Conservation (phyloP, 2,113 vertebrate genomes). For the Cyprinus carpio region DNA sequence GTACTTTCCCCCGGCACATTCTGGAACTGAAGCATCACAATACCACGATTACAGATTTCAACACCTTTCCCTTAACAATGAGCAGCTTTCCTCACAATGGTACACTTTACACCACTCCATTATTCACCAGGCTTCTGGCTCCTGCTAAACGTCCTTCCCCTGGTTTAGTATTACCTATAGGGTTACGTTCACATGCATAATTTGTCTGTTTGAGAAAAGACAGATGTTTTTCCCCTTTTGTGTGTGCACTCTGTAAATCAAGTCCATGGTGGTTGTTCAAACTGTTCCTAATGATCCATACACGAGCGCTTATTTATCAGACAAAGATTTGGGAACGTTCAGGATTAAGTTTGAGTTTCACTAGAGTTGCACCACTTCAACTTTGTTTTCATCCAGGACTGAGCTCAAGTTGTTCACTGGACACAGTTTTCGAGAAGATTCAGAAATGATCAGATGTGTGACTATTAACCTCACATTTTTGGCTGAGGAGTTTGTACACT, state of each 20-base stretch:
- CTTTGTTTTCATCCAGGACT: not conserved
- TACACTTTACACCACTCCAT: slow-evolving; percentile 47
- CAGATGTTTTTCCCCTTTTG: slow-evolving; percentile 31
- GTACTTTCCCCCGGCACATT: not conserved
- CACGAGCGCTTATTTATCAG: not conserved
- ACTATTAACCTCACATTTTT: not conserved
- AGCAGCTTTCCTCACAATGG: slow-evolving; percentile 50
- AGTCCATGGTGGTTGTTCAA: slow-evolving; percentile 18
- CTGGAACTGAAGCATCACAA: slow-evolving; percentile 24
- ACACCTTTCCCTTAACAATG: slow-evolving; percentile 45
- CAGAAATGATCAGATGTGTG: not conserved
- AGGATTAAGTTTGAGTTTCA: slow-evolving; percentile 15
- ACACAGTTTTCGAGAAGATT: not conserved
- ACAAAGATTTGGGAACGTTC: slow-evolving; percentile 23
- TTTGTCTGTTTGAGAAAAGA: slow-evolving; percentile 47
- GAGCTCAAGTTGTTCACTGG: not conserved
- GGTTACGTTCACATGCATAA: slow-evolving; percentile 50
- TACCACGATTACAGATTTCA: slow-evolving; percentile 40
- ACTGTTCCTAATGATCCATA: slow-evolving; percentile 28
- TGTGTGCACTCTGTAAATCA: slow-evolving; percentile 6
- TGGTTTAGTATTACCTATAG: slow-evolving; percentile 53
- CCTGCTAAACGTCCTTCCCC: slow-evolving; percentile 41
- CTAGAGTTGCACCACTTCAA: not conserved
- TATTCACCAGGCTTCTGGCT: slow-evolving; percentile 49
- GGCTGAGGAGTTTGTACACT: slow-evolving; percentile 24